Percentiles rank a stretch among this genome's conserved stretches.
These are phyloP conservation scores for Embiotoca jacksoni DNA, from an alignment of 2,113 vertebrate genomes.

Conservation along the genomic window DNA sequence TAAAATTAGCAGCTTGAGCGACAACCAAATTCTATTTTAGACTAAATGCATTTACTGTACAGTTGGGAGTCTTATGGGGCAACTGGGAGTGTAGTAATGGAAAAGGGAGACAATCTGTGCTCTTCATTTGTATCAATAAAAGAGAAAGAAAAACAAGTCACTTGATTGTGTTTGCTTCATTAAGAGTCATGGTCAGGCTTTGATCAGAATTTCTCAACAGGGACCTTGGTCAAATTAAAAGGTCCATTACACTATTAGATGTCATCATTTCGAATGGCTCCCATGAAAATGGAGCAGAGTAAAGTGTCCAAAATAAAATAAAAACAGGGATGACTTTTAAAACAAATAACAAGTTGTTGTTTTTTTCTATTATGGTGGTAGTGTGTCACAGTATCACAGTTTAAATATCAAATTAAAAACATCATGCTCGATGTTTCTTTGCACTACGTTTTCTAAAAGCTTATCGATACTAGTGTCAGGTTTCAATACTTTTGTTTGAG, in stretches of 20 bases:
- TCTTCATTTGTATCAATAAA: constrained; percentile 55
- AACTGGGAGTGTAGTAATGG: constrained; percentile 6
- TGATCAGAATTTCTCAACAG: constrained; percentile 39
- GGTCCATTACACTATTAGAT: constrained; percentile 19
- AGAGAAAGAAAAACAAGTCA: constrained; percentile 49
- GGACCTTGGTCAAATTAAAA: constrained; percentile 54
- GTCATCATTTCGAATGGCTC: constrained; percentile 35
- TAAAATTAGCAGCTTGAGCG: constrained; percentile 44
- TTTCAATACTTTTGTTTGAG: constrained; percentile 21
- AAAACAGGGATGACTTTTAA: constrained; percentile 40
- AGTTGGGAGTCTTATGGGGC: constrained; percentile 24
- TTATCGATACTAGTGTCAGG: constrained; percentile 28
- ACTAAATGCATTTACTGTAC: constrained; percentile 57
- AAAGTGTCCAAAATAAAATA: constrained; percentile 39
- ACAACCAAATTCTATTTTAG: constrained; percentile 46
- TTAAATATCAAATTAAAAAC: constrained; percentile 55
- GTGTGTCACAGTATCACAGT: constrained; percentile 79
- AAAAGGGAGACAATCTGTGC: constrained; percentile 54
- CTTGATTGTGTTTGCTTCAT: constrained; percentile 71
- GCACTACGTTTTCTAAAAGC: constrained; percentile 33
- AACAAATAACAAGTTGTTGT: constrained; percentile 12
- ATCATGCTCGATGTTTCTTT: constrained; percentile 43
- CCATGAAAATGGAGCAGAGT: constrained; percentile 9
- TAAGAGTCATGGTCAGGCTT: constrained; percentile 55
- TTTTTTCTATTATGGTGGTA: constrained; percentile 30